Evolutionary conservation across 2,888 invertebrate species (phyloP), one percentile per base, ranked within the genome.

Genomic region (Andrena fulva): DNA sequence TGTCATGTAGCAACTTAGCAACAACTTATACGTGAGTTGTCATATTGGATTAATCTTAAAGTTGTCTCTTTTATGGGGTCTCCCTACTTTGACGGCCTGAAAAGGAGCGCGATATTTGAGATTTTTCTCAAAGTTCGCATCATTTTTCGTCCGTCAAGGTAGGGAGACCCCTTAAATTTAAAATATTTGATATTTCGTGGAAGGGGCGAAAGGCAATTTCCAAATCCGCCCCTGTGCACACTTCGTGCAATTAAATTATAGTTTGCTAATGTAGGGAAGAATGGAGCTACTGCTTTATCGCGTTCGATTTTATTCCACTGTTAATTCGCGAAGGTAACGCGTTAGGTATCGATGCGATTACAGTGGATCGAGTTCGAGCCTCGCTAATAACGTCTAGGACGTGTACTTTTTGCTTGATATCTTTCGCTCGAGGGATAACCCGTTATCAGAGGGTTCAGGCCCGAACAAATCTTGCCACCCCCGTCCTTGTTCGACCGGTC

Each of bases 401-500:
- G 78, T 33, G 50, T 10, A 6, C 6, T 59, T 77, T 64, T 71
- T 67, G 35, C 54, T 10, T 16, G 31, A 42, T 48, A 5, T 2
- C n/a, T 7, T 31, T 69, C 54, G 81, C 73, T 78, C 73, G 29
- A 67, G 67, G 64, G 70, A 48, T 77, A 79, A 71, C 69, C 72
- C 54, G 52, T 62, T 71, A 72, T 60, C 74, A 48, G 64, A 52
- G 42, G 31, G 59, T 54, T 62, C 48, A 59, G 69, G 70, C 54
- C 64, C 68, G 68, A 78, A 83, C 80, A 87, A 90, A 89, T 85
- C 88, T 87, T 85, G 74, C 77, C 56, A 63, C 87, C 87, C 80
- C 84, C 82, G 77, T 85, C 82, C 86, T 85, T 85, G 90, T 88
- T 89, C 89, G 90, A 91, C 89, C 90, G 86, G 85, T 85, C 88